A percentile compares a stretch with the other conserved stretches of the same genome.
These are phyloP conservation scores for Apamea sordens DNA, from an alignment of 2,888 invertebrate genomes.

Conservation along the genomic window DNA sequence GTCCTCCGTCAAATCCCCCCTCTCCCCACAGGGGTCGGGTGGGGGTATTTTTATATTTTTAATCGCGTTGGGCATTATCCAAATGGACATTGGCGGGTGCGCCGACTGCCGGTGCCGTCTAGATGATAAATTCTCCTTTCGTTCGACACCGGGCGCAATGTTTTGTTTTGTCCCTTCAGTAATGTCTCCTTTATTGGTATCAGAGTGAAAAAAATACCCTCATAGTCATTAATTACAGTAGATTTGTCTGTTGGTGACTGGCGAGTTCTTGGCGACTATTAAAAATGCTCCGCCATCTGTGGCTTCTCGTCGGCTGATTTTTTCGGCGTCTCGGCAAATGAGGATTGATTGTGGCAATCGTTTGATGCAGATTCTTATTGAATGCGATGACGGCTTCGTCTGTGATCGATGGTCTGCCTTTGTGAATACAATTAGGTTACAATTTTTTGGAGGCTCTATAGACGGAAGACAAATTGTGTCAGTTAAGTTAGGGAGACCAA, in stretches of 20 bases:
- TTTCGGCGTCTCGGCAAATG: conserved; percentile 78
- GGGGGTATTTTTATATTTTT: conserved; percentile 91
- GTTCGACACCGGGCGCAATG: conserved; percentile 88
- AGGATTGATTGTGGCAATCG: conserved; percentile 89
- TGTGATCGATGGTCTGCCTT: conserved; percentile 81
- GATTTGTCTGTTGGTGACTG: conserved; percentile 88
- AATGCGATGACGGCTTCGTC: conserved; percentile 78
- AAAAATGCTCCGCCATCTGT: conserved; percentile 84
- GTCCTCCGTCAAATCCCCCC: conserved; percentile 88
- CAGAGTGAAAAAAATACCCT: conserved; percentile 82
- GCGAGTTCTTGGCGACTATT: conserved; percentile 85
- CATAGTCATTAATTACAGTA: conserved; percentile 88
- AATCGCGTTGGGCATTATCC: conserved; percentile 91
- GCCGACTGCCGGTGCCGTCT: conserved; percentile 87
- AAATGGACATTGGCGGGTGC: conserved; percentile 90
- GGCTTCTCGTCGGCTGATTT: conserved; percentile 75
- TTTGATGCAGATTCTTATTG: conserved; percentile 87
- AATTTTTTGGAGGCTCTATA: conserved; percentile 56
- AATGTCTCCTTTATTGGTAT: conserved; percentile 86
- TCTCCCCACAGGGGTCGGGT: conserved; percentile 74
- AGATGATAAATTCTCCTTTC: conserved; percentile 90
- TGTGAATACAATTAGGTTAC: conserved; percentile 68
- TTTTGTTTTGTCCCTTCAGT: conserved; percentile 87
- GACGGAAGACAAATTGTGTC: conserved; percentile 51
- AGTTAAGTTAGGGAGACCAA: conserved; percentile 28